Conservation (phyloP, 1,140 invertebrate species). For the Monomorium pharaonis region DNA sequence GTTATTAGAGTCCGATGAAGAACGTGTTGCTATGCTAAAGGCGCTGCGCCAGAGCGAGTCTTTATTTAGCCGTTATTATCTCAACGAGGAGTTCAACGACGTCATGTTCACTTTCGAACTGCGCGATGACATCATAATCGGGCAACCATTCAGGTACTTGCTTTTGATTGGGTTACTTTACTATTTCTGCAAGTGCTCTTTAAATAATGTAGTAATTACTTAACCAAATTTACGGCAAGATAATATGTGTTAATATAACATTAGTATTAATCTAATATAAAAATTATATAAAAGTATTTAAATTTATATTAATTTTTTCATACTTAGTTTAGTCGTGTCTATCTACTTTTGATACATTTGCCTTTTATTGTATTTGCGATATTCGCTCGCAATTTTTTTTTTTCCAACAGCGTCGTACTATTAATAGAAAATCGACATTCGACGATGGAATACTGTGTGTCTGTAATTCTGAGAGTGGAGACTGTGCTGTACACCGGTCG, state of each 20-base stretch:
- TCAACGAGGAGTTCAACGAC: conserved; percentile 96
- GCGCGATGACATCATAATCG: conserved; percentile 94
- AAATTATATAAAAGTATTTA: background rate
- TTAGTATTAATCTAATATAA: background rate
- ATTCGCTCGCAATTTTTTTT: background rate
- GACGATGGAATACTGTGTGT: conserved; percentile 88
- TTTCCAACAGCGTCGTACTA: conserved; percentile 86
- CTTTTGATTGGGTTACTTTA: background rate
- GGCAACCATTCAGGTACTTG: conserved; percentile 91
- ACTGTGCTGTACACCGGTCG: conserved; percentile 93
- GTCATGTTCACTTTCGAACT: conserved; percentile 94
- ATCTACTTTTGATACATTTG: background rate
- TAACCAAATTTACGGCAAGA: background rate
- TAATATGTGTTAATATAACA: background rate
- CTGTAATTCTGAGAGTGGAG: conserved; percentile 90
- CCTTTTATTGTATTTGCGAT: background rate
- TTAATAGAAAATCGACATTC: conserved; percentile 90
- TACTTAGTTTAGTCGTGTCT: background rate
- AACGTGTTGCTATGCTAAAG: conserved; percentile 92
- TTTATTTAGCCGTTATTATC: conserved; percentile 93
- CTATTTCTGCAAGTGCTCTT: background rate
- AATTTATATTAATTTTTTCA: background rate
- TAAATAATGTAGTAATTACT: background rate
- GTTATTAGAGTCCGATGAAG: conserved; percentile 87
- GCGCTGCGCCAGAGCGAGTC: conserved; percentile 92